Base-by-base conservation (phyloP, 2,113 vertebrate species). In the Urocitellus parryii region DNA sequence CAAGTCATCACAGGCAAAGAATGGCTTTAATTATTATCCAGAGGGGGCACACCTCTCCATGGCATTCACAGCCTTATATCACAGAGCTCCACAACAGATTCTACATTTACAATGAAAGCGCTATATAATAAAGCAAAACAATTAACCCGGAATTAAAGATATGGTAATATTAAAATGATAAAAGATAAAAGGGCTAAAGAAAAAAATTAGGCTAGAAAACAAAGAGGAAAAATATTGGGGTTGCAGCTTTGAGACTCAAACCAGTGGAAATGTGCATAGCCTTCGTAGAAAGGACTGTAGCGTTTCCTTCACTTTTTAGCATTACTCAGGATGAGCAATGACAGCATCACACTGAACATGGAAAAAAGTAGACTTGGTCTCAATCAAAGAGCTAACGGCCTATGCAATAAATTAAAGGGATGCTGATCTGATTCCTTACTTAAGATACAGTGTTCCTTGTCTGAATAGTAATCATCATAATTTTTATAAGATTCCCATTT, bases 401-500 rank as follows among this genome's bases (percentile, higher is more conserved):
- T 88, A 32, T 5, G 5, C 17, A 51, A 76, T 20, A 77, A 83
- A 51, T 70, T 70, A 39, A 81, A 74, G 14, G 45, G 65, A 72
- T 76, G 58, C 9, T 86, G 67, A 78, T 88, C n/a, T 13, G 13
- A 58, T 76, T 77, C 16, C 11, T 56, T 83, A 39, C 77, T 83
- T 95, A 80, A 65, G 65, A 90, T 61, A 76, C 14, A 14, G 70
- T 84, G 58, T 78, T 63, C 51, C 51, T 88, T 96, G 29, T 34
- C 53, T 94, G 56, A 96, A 27, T 32, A 86, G 51, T 77, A 76
- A 70, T 91, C 1, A 24, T 56, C 39, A 79, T 56, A 45, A 65
- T 88, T 37, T 51, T 93, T 89, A 91, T 17, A 73, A 90, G 87
- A 94, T 94, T 79, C 20, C 18, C 16, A 65, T 77, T 80, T 91